Evolutionary conservation across 2,797 vertebrate species (phyloP), one percentile per base, ranked within the genome.

Genomic region (Semaprochilodus insignis): DNA sequence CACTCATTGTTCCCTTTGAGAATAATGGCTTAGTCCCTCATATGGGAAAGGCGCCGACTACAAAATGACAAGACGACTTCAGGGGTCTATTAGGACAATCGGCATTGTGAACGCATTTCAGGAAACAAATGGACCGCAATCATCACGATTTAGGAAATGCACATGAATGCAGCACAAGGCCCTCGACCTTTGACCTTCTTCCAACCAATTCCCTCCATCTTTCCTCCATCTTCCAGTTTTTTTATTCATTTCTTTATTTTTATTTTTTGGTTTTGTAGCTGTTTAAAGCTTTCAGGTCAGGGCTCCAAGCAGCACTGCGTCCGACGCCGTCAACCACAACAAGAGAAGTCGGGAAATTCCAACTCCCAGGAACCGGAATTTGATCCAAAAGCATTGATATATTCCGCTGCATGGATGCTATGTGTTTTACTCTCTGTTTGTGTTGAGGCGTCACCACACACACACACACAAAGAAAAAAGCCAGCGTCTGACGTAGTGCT

Each of bases 201-300:
- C 8, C 40, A 44, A 6, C 40, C 40, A 44, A 59, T 82, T 80
- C 83, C 83, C 87, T 86, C 85, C 83, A 67, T 36, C 65, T 59
- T 27, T 82, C 66, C 74, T 77, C 48, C n/a, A n/a, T 70, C 74
- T 78, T 62, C 84, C 86, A 86, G 85, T 86, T 48, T 2, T 48
- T 80, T 85, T 88, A 81, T 65, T 85, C 88, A 85, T 85, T 85
- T 83, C 87, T 78, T 87, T 88, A 83, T 81, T 21, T 15, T 48
- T 11, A 1, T 87, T 90, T 85, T 97, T 96, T 96, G 95, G 95
- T 96, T 95, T 94, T 90, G 93, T 94, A 96, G 95, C 94, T 95
- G 94, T 96, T 89, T 91, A 94, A 95, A 95, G 95, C 93, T 94
- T 94, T 94, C 85, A 83, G 85, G 44, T 83, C 87, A 86, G 85